Percentiles rank a stretch among this genome's conserved stretches.
Evolutionary conservation across 2,797 vertebrate genomes (phyloP).

Genomic region (Spinibarbus caldwelli): DNA sequence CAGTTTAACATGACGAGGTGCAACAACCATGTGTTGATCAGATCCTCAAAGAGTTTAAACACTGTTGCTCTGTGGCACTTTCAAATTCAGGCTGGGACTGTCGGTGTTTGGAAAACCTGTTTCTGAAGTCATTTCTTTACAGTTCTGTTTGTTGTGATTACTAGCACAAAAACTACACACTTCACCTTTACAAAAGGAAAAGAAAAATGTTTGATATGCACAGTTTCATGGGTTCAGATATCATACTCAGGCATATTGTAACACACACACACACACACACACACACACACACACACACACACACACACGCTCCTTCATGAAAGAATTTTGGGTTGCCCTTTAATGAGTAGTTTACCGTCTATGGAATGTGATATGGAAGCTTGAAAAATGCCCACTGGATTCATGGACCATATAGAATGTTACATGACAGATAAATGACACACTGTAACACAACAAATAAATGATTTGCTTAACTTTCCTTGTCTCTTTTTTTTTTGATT

Average conservation of each 20-base stretch:
- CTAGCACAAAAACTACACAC: background rate
- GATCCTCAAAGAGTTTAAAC: background rate
- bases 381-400: constrained; percentile 4
- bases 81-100: background rate
- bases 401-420: constrained; percentile 10
- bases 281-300: constrained; percentile 8
- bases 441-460: constrained; percentile 8
- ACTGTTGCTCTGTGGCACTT: background rate
- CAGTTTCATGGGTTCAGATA: constrained; percentile 10
- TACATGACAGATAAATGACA: background rate
- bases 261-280: constrained; percentile 1
- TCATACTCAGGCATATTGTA: constrained; percentile 18
- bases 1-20: background rate
- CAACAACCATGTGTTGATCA: background rate
- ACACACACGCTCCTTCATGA: background rate
- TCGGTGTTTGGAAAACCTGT: background rate
- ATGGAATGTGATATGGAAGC: constrained; percentile 6
- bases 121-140: background rate
- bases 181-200: background rate
- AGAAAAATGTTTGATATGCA: background rate
- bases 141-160: background rate
- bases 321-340: background rate
- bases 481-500: background rate
- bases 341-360: background rate
- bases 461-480: background rate